These are phyloP conservation scores for Nansenia antarctica DNA, from an alignment of 2,113 vertebrate species.

Conservation along the genomic window DNA sequence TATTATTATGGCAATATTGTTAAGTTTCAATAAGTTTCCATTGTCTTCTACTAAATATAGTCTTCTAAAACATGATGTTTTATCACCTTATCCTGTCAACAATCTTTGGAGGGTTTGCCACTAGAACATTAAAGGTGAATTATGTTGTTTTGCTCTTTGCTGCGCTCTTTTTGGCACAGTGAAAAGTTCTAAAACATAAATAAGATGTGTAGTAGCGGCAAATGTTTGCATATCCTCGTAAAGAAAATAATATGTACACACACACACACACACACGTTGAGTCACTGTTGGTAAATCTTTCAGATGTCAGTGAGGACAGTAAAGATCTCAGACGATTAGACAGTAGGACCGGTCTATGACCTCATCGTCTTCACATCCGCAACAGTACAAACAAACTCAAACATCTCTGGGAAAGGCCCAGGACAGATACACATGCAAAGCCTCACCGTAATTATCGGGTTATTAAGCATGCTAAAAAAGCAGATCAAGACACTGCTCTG, in stretches of 20 bases:
- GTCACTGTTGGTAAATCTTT: neutral
- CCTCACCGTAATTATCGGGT: slow-evolving; percentile 62
- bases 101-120: too few species aligned
- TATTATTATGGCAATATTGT: too few species aligned
- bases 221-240: too few species aligned
- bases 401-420: slow-evolving; percentile 42
- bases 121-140: too few species aligned
- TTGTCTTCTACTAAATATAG: too few species aligned
- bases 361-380: slow-evolving; percentile 46
- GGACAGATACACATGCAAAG: slow-evolving; percentile 37
- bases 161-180: too few species aligned
- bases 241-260: too few species aligned
- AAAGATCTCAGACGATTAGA: slow-evolving; percentile 53
- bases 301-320: slow-evolving; percentile 47
- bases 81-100: slow-evolving; percentile 25
- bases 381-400: slow-evolving; percentile 56
- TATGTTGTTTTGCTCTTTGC: too few species aligned
- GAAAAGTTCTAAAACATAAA: too few species aligned
- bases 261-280: slow-evolving; percentile 10
- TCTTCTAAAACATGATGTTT: too few species aligned
- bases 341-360: slow-evolving; percentile 55
- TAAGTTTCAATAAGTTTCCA: too few species aligned
- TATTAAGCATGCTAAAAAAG: slow-evolving; percentile 58
- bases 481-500: slow-evolving; percentile 57
- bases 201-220: too few species aligned